These are phyloP conservation scores for Neelides folsomi DNA, from an alignment of 2,888 invertebrate genomes.

Conservation along the genomic window DNA sequence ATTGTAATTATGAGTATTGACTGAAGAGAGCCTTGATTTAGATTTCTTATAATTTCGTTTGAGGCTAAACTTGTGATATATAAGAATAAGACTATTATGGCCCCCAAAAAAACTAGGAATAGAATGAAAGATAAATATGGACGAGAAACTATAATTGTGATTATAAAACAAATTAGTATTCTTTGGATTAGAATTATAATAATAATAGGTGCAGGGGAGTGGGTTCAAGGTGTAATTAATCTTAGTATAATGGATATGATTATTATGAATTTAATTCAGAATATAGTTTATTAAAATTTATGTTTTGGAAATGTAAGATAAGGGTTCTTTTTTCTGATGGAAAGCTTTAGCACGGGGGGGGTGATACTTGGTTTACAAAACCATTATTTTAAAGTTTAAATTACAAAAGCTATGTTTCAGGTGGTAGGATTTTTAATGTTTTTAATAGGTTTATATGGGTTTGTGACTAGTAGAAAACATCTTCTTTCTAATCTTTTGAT, in stretches of 20 bases:
- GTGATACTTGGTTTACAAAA: slow-evolving; percentile 55
- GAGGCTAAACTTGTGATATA: slow-evolving; percentile 51
- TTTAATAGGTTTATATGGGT: too few species aligned
- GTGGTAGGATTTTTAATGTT: not conserved
- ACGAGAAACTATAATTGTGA: slow-evolving; percentile 42
- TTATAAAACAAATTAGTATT: slow-evolving; percentile 40
- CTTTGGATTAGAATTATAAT: slow-evolving; percentile 44
- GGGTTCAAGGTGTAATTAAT: slow-evolving; percentile 35
- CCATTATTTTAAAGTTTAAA: slow-evolving; percentile 50
- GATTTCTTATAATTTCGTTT: slow-evolving; percentile 42
- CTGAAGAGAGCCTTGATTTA: not conserved
- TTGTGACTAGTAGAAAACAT: too few species aligned
- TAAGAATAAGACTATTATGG: slow-evolving; percentile 51
- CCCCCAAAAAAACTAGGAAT: slow-evolving; percentile 51
- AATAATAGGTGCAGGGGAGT: slow-evolving; percentile 46
- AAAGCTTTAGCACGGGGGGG: slow-evolving; percentile 3
- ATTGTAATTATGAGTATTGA: not conserved
- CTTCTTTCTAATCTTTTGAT: too few species aligned
- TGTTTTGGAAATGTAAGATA: slow-evolving; percentile 55
- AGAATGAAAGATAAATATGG: slow-evolving; percentile 51
- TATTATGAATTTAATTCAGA: slow-evolving; percentile 41
- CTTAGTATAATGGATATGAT: slow-evolving; percentile 25
- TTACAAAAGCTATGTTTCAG: slow-evolving; percentile 36
- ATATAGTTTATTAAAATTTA: slow-evolving; percentile 53
- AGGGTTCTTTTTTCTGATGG: not conserved